Conservation (phyloP, 2,888 invertebrate species). For the Megastigmus dorsalis region DNA sequence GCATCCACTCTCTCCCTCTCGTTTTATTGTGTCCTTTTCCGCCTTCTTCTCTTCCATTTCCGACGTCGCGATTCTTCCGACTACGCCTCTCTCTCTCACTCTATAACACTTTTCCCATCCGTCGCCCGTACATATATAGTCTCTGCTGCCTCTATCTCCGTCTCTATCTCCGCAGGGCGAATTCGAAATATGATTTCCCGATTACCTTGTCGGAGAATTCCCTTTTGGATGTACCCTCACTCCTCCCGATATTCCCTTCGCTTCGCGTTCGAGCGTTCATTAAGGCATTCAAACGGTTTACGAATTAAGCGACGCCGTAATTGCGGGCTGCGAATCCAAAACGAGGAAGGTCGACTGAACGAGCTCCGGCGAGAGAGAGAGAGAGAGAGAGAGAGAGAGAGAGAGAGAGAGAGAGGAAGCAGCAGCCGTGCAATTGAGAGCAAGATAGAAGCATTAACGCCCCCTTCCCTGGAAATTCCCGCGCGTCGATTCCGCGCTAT, state of each 20-base stretch:
- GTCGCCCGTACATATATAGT: no score
- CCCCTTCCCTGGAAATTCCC: slow-evolving; percentile 42
- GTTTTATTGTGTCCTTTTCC: slow-evolving; percentile 39
- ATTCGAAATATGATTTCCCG: slow-evolving; percentile 60
- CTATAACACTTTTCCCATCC: not conserved
- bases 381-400: slow-evolving; percentile 21
- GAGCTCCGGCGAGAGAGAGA: not conserved
- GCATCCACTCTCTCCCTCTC: not conserved
- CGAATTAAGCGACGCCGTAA: slow-evolving; percentile 63
- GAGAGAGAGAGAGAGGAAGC: slow-evolving; percentile 47
- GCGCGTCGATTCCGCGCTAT: slow-evolving; percentile 38
- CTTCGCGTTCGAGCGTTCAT: slow-evolving; percentile 58
- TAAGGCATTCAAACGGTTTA: slow-evolving; percentile 63
- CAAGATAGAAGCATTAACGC: slow-evolving; percentile 37
- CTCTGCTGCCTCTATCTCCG: not conserved
- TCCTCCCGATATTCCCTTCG: slow-evolving; percentile 54
- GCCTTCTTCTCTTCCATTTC: slow-evolving; percentile 11
- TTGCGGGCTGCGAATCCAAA: slow-evolving; percentile 60
- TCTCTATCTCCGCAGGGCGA: slow-evolving; percentile 48
- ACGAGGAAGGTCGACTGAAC: slow-evolving; percentile 54
- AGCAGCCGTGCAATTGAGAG: slow-evolving; percentile 22
- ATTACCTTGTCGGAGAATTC: slow-evolving; percentile 58
- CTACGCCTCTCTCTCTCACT: not conserved
- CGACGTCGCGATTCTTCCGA: not conserved
- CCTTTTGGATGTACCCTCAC: slow-evolving; percentile 53